Conservation (phyloP, 2,797 vertebrate species). For the Acanthis flammea region DNA sequence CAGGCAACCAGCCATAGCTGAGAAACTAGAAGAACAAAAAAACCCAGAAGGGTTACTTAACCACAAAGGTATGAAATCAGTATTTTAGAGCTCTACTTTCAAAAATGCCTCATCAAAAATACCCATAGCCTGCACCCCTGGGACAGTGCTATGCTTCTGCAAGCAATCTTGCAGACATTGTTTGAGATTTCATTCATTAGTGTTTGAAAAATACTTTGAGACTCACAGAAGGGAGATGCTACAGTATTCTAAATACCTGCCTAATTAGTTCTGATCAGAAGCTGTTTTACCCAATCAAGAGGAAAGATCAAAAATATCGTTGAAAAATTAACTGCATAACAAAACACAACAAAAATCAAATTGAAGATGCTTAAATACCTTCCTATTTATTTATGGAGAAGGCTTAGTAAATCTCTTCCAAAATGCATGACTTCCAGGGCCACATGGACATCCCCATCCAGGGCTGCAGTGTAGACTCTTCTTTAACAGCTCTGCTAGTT, state of each 20-base stretch:
- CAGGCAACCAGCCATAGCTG: not conserved
- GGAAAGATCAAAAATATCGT: not conserved
- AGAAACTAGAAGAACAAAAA: not conserved
- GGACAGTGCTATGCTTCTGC: not conserved
- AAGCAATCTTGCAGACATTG: not conserved
- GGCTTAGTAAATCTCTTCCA: not conserved
- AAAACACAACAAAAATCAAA: not conserved
- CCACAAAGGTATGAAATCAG: not conserved
- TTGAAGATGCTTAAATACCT: not conserved
- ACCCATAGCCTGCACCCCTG: not conserved
- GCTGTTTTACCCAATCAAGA: not conserved
- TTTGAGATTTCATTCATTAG: not conserved
- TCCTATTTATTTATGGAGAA: not conserved
- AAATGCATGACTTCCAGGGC: not conserved
- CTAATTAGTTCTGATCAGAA: not conserved
- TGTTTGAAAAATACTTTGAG: not conserved
- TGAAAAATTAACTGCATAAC: not conserved
- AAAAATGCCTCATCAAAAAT: not conserved
- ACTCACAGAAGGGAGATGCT: not conserved
- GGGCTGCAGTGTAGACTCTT: fast-evolving
- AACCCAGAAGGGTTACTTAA: not conserved
- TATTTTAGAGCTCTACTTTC: not conserved
- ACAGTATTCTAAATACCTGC: not conserved
- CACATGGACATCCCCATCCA: fast-evolving
- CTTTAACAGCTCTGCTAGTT: not conserved